Conservation (phyloP, 2,797 vertebrate genomes). For the Cygnus olor region DNA sequence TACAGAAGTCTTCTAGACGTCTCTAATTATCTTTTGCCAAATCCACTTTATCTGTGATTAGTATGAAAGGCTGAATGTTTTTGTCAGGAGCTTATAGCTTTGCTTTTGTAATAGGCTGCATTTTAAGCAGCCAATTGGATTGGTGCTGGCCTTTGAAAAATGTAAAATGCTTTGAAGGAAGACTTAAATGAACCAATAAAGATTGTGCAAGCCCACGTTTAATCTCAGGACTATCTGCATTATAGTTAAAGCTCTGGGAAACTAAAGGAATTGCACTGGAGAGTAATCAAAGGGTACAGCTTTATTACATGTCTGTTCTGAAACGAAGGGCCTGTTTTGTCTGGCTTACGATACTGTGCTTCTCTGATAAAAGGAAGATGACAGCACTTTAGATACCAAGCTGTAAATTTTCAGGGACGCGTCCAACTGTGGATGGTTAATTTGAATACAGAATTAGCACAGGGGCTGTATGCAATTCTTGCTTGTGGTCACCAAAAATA, state of each 20-base stretch:
- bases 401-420: not conserved
- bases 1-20: conserved; percentile 33
- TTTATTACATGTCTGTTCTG: conserved; percentile 27
- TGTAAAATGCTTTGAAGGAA: conserved; percentile 68
- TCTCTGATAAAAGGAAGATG: conserved; percentile 19
- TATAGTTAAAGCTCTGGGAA: conserved; percentile 48
- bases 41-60: conserved; percentile 69
- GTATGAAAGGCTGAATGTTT: conserved; percentile 67
- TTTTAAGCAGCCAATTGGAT: conserved; percentile 65
- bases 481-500: not conserved
- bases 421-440: not conserved
- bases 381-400: not conserved
- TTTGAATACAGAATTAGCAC: not conserved
- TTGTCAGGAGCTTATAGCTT: conserved; percentile 69
- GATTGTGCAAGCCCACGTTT: conserved; percentile 50
- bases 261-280: conserved; percentile 22
- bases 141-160: conserved; percentile 54
- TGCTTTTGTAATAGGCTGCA: conserved; percentile 64
- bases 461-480: not conserved
- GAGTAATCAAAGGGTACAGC: conserved; percentile 54
- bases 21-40: conserved; percentile 64
- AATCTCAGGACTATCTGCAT: conserved; percentile 51
- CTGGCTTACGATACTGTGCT: not conserved
- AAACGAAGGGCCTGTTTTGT: not conserved
- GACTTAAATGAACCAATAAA: conserved; percentile 57